phyloP scores from a whole-genome alignment of 1,140 invertebrate genomes.

The Chionoecetes opilio region DNA sequence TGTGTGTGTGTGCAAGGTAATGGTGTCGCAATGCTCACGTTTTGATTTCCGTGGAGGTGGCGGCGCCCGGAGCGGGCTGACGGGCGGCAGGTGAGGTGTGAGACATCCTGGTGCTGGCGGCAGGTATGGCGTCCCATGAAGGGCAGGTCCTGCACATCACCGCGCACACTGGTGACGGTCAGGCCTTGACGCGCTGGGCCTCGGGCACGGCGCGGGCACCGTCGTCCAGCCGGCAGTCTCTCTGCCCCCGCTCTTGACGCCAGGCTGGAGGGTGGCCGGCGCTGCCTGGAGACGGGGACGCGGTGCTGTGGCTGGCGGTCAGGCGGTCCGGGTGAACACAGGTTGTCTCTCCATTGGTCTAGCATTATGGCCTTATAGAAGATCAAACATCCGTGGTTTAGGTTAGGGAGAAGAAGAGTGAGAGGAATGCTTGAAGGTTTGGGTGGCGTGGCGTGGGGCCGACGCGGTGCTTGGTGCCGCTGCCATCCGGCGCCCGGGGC shows the following conservation, averaged over 20 bases:
- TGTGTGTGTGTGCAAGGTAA: neutral
- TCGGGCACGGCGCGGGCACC: neutral
- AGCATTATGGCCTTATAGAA: neutral
- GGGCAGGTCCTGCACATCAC: neutral
- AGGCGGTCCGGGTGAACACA: neutral
- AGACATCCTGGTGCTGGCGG: neutral
- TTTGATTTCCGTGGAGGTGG: no score
- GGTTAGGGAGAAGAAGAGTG: neutral
- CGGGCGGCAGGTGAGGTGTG: neutral
- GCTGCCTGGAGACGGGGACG: no score
- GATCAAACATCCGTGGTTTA: neutral
- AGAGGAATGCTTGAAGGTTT: neutral
- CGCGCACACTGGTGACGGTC: no score
- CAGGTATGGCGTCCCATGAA: neutral
- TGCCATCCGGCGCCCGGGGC: neutral
- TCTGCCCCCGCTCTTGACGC: neutral
- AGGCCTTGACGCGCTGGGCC: neutral
- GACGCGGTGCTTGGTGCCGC: neutral
- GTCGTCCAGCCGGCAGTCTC: neutral
- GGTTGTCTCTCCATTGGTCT: neutral
- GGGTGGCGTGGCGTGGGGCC: neutral
- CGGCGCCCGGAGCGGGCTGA: neutral
- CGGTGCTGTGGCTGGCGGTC: neutral
- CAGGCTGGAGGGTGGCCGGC: neutral
- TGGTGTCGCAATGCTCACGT: neutral